A percentile compares a stretch with the other conserved stretches of the same genome.
Evolutionary conservation across 1,140 invertebrate species (phyloP).

Genomic region (Elymnias hypermnestra): DNA sequence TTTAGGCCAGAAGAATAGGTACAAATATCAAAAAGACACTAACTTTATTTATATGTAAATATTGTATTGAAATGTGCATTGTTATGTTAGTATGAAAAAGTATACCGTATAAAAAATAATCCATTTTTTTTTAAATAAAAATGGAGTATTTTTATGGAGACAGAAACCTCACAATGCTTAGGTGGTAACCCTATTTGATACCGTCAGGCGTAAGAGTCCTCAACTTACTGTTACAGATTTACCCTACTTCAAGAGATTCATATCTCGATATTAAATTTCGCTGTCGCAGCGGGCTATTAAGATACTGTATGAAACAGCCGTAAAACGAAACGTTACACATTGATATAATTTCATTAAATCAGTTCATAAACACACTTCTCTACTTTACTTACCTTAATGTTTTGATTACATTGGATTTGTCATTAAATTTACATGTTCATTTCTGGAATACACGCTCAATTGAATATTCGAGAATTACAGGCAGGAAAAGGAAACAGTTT

Average conservation of each 20-base stretch:
- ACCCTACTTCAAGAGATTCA: conserved; percentile 31
- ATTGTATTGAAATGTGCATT: too few species aligned
- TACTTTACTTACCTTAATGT: conserved; percentile 2
- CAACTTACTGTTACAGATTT: conserved; percentile 33
- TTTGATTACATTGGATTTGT: neutral
- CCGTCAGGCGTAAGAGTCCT: neutral
- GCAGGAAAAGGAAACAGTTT: too few species aligned
- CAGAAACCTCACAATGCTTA: too few species aligned
- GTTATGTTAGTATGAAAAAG: too few species aligned
- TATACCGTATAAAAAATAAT: too few species aligned
- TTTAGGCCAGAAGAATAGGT: too few species aligned
- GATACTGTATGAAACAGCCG: conserved; percentile 1
- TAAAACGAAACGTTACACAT: conserved; percentile 6
- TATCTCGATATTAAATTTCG: conserved; percentile 20
- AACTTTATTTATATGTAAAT: too few species aligned
- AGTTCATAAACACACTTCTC: conserved; percentile 1
- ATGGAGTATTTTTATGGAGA: too few species aligned
- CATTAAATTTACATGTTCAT: neutral
- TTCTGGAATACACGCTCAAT: neutral
- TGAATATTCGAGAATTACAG: neutral
- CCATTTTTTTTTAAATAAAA: too few species aligned
- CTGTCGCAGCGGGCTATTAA: conserved; percentile 17
- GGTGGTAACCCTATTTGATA: neutral
- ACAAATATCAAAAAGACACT: too few species aligned
- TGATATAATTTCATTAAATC: conserved; percentile 1